phyloP scores from a whole-genome alignment of 2,113 vertebrate genomes.

The Microcebus jonahi region DNA sequence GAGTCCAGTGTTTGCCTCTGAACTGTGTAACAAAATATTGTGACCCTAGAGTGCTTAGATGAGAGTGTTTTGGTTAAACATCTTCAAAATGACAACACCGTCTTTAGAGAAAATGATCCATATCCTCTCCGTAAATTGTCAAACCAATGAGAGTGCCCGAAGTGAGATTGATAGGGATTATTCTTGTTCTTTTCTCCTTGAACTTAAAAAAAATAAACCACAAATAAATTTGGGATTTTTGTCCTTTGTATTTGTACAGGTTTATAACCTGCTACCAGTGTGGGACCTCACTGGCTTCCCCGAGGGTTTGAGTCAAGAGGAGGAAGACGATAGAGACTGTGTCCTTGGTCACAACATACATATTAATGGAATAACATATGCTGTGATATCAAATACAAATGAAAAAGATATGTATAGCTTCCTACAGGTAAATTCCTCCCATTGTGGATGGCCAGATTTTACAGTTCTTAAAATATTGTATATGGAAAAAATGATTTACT shows the following conservation, averaged over 20 bases:
- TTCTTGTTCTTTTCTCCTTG: not conserved
- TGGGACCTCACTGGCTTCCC: constrained; percentile 79
- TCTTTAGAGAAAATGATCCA: not conserved
- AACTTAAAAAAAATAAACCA: not conserved
- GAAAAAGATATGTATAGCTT: constrained; percentile 81
- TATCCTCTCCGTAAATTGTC: not conserved
- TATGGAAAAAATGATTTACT: not conserved
- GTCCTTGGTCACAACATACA: constrained; percentile 20
- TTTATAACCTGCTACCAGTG: constrained; percentile 82
- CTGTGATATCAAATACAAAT: constrained; percentile 39
- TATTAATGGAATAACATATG: constrained; percentile 79
- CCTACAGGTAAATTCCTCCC: constrained; percentile 77
- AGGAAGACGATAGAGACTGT: constrained; percentile 53
- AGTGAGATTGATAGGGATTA: not conserved
- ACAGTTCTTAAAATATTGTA: not conserved
- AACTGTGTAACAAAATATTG: not conserved
- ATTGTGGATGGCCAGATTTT: not conserved
- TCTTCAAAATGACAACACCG: constrained; percentile 13
- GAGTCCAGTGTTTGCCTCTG: not conserved
- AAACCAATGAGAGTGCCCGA: not conserved
- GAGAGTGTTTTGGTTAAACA: not conserved
- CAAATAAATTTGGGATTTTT: not conserved
- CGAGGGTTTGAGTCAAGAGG: not conserved
- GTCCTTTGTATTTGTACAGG: constrained; percentile 70
- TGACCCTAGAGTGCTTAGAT: not conserved